These are phyloP conservation scores for Pentalonia nigronervosa DNA, from an alignment of 1,140 invertebrate species.

Conservation along the genomic window DNA sequence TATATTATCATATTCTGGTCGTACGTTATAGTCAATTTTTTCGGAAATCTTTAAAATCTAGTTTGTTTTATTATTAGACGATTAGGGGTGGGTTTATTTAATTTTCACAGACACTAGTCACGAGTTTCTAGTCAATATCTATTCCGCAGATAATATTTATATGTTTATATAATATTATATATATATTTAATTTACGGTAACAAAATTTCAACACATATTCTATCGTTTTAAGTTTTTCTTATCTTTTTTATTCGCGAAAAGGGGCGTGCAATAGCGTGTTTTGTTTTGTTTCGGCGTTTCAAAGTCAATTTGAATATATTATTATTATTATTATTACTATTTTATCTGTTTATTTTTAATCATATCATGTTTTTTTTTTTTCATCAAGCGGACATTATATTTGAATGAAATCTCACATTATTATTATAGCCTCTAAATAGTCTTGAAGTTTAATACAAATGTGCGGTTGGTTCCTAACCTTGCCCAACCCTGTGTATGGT, in stretches of 20 bases:
- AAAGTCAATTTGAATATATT: slow-evolving; percentile 23
- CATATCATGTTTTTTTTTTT: neutral
- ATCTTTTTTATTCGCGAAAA: neutral
- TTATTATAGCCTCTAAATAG: slow-evolving; percentile 21
- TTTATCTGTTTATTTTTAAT: slow-evolving; percentile 22
- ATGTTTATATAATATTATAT: neutral
- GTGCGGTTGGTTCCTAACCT: slow-evolving; percentile 55
- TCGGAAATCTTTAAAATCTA: slow-evolving; percentile 31
- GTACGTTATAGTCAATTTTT: slow-evolving; percentile 6
- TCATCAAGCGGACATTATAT: neutral
- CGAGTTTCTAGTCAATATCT: slow-evolving; percentile 43
- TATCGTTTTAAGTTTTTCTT: slow-evolving; percentile 26
- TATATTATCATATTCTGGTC: slow-evolving; percentile 20
- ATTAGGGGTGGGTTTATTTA: neutral
- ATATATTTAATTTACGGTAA: neutral
- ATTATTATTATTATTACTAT: neutral
- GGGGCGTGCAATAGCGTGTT: slow-evolving; percentile 54
- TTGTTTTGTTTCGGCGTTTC: slow-evolving; percentile 21
- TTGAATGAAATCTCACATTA: slow-evolving; percentile 32
- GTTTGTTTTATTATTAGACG: slow-evolving; percentile 21
- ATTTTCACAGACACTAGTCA: slow-evolving; percentile 20
- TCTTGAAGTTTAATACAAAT: slow-evolving; percentile 19
- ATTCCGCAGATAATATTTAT: neutral
- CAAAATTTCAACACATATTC: neutral
- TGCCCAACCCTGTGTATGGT: neutral